phyloP scores from a whole-genome alignment of 1,140 invertebrate species.

The Scylla paramamosain region DNA sequence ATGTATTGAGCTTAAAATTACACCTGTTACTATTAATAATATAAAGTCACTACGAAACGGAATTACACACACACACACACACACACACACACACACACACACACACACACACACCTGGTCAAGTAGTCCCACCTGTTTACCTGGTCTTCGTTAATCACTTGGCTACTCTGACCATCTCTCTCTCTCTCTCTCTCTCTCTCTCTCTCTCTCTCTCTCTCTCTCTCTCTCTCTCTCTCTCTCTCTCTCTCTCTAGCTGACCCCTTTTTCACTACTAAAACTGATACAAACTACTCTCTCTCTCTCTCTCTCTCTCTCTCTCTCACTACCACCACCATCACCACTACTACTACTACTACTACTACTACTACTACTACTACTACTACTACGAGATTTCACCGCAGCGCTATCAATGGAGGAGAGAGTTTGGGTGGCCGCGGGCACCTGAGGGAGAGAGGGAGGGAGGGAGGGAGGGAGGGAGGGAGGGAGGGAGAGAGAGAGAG shows the following conservation, averaged over 20 bases:
- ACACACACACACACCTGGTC: slow-evolving; percentile 11
- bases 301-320: background rate
- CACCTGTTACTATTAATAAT: no score
- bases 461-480: background rate
- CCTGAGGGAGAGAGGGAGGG: background rate
- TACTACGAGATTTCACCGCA: slow-evolving; percentile 1
- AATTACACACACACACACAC: background rate
- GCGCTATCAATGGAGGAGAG: slow-evolving; percentile 19
- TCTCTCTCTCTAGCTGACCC: background rate
- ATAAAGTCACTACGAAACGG: no score
- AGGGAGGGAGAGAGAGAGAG: background rate
- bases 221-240: background rate
- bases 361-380: slow-evolving; percentile 17
- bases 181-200: background rate
- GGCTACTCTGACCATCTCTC: background rate
- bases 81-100: slow-evolving; percentile 20
- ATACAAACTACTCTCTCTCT: background rate
- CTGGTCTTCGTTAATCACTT: background rate
- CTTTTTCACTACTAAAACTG: no score
- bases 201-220: background rate
- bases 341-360: slow-evolving; percentile 13
- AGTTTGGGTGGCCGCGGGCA: slow-evolving; percentile 15
- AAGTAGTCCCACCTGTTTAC: background rate
- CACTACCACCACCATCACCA: background rate
- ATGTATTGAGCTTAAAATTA: no score